Evolutionary conservation across 2,113 vertebrate genomes (phyloP).

Genomic region (Recurvirostra avosetta): DNA sequence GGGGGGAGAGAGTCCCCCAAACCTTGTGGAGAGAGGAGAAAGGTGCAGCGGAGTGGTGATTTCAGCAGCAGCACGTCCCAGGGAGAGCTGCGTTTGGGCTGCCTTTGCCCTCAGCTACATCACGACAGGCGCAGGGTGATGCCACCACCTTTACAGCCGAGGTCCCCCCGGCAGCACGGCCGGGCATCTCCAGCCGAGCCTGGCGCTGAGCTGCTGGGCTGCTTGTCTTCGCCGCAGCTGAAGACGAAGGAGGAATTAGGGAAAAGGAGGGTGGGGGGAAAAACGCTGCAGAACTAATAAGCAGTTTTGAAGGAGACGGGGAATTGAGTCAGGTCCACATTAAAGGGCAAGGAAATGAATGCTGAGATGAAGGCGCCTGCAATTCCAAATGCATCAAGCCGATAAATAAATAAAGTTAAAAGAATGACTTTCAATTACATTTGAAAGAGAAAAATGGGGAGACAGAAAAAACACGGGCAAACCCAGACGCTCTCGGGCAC

Average conservation of each 20-base stretch:
- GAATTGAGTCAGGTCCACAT: conserved; percentile 27
- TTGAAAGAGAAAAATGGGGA: neutral
- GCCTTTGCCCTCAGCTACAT: neutral
- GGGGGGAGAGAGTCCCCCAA: neutral
- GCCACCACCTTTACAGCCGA: neutral
- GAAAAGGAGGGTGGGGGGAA: neutral
- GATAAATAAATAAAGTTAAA: conserved; percentile 45
- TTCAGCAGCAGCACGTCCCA: neutral
- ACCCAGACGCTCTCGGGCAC: neutral
- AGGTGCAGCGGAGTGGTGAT: neutral
- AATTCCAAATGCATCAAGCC: neutral
- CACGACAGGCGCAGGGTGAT: neutral
- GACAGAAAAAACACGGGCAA: neutral
- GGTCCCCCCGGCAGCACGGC: accelerated
- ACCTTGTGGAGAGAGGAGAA: neutral
- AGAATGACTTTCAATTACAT: conserved; percentile 27
- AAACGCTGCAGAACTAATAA: neutral
- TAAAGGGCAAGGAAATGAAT: conserved; percentile 22
- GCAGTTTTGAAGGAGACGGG: conserved; percentile 25
- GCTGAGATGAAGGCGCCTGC: conserved; percentile 14
- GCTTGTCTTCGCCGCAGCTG: neutral
- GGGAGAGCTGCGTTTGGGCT: neutral
- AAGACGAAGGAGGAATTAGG: neutral
- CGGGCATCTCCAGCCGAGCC: neutral
- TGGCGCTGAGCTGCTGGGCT: neutral